These are phyloP conservation scores for Enteromius anoplus DNA, from an alignment of 2,797 vertebrate genomes.

Conservation along the genomic window DNA sequence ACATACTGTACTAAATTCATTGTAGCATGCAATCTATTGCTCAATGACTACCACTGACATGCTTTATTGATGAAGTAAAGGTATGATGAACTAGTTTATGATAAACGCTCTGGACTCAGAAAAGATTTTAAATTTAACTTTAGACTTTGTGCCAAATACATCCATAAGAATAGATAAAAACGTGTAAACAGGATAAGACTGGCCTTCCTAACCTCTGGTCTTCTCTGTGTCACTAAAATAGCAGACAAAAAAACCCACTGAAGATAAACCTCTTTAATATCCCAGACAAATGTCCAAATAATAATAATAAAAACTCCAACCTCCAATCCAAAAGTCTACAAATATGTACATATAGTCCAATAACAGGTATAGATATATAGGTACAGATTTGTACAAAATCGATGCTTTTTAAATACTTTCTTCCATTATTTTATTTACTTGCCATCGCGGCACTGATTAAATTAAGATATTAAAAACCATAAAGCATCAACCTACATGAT, in stretches of 20 bases:
- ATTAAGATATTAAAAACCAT: slow-evolving; percentile 1
- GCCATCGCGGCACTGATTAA: not conserved
- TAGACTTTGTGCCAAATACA: slow-evolving; percentile 9
- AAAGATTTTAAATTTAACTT: not conserved
- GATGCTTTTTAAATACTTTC: not conserved
- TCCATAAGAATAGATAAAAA: slow-evolving; percentile 6
- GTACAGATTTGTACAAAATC: not conserved
- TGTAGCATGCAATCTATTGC: not conserved
- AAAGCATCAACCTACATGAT: slow-evolving; percentile 13
- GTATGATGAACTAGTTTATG: not conserved
- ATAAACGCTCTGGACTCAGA: slow-evolving; percentile 39
- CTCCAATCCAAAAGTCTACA: too few relatives aligned
- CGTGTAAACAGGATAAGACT: slow-evolving; percentile 63
- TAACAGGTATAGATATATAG: not conserved
- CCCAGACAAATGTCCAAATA: not conserved
- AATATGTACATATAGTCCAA: too few relatives aligned
- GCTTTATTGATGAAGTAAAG: slow-evolving; percentile 13
- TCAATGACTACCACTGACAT: not conserved
- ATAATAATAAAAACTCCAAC: not conserved
- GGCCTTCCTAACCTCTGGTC: slow-evolving; percentile 63
- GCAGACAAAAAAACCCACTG: slow-evolving; percentile 1
- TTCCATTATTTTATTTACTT: not conserved
- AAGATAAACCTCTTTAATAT: too few relatives aligned
- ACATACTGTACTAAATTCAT: not conserved
- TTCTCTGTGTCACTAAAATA: slow-evolving; percentile 54